Evolutionary conservation across 2,113 vertebrate genomes (phyloP).

Genomic region (Nesogale talazaci): DNA sequence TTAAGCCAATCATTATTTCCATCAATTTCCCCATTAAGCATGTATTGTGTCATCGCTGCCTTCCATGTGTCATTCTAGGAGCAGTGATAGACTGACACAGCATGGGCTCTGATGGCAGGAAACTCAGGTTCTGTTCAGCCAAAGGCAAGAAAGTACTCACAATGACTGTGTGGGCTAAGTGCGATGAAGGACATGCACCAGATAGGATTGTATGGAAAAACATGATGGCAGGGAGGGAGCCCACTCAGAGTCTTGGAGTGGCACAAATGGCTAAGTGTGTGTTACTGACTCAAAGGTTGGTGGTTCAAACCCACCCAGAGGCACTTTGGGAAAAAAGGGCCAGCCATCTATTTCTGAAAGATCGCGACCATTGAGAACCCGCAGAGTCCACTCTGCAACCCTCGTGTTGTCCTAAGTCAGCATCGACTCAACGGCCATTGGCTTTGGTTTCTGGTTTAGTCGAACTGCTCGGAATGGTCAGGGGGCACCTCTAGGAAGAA

Average conservation of each 20-base stretch:
- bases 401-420: neutral
- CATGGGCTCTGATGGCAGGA: neutral
- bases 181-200: neutral
- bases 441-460: neutral
- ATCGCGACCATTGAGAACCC: neutral
- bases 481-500: neutral
- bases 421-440: neutral
- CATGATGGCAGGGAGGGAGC: too few relatives aligned
- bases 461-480: neutral
- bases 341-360: neutral
- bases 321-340: neutral
- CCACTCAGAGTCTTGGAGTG: neutral
- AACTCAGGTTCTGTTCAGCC: neutral
- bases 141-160: too few relatives aligned
- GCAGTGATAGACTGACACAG: neutral
- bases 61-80: neutral
- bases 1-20: neutral
- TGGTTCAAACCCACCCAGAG: neutral
- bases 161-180: neutral
- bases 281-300: too few relatives aligned
- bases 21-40: neutral
- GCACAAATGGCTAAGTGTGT: neutral
- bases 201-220: neutral
- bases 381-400: neutral
- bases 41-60: too few relatives aligned